Conservation (phyloP, 2,888 invertebrate species). For the Hoplodrina ambigua region DNA sequence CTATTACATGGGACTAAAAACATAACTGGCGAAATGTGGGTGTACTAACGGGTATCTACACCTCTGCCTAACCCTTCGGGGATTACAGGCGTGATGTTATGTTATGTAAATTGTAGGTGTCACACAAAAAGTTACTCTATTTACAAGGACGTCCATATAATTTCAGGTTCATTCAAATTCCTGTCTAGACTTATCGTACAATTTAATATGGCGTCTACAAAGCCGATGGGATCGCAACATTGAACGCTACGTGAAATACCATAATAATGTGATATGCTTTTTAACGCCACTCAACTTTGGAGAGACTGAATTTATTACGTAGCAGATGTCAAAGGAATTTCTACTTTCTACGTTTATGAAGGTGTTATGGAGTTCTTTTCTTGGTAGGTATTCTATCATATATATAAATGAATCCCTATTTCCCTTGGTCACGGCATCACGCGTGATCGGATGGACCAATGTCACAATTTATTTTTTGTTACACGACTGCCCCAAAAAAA, state of each 20-base stretch:
- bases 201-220: constrained; percentile 73
- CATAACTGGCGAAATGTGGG: too few relatives aligned
- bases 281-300: constrained; percentile 33
- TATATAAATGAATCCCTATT: too few relatives aligned
- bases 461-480: too few relatives aligned
- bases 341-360: background rate
- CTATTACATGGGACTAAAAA: too few relatives aligned
- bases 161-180: constrained; percentile 61
- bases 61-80: too few relatives aligned
- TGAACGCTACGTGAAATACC: constrained; percentile 69
- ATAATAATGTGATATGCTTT: constrained; percentile 63
- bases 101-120: background rate
- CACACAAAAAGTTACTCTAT: constrained; percentile 30
- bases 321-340: constrained; percentile 28
- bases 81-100: too few relatives aligned
- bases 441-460: too few relatives aligned
- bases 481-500: too few relatives aligned
- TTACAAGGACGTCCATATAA: constrained; percentile 45
- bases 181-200: constrained; percentile 77
- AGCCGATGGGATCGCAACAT: constrained; percentile 59
- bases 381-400: background rate
- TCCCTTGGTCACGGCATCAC: too few relatives aligned
- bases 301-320: constrained; percentile 37
- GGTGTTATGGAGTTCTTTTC: background rate
- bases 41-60: too few relatives aligned